phyloP scores from a whole-genome alignment of 2,113 vertebrate species.

The Callopanchax toddi region DNA sequence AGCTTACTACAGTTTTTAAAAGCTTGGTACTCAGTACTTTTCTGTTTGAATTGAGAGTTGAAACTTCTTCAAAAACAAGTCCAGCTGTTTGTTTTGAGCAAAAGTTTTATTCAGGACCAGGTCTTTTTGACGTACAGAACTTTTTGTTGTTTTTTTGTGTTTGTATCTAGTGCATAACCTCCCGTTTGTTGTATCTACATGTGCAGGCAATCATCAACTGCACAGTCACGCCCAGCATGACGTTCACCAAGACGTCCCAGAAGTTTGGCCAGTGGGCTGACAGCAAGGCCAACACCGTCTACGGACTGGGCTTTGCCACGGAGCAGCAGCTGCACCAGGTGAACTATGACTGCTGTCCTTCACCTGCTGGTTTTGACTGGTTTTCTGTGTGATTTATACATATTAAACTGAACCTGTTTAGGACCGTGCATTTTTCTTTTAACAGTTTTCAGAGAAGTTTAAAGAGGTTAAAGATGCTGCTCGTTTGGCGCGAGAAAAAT shows the following conservation, averaged over 20 bases:
- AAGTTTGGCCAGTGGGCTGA: slow-evolving; percentile 99
- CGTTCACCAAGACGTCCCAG: slow-evolving; percentile 96
- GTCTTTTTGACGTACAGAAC: too few relatives aligned
- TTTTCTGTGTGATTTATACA: neutral
- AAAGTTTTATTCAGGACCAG: too few relatives aligned
- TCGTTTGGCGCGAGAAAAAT: slow-evolving; percentile 90
- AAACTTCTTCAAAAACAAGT: too few relatives aligned
- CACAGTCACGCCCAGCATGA: slow-evolving; percentile 96
- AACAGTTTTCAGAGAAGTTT: slow-evolving; percentile 81
- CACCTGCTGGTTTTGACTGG: neutral
- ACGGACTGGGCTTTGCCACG: slow-evolving; percentile 92
- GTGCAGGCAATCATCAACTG: slow-evolving; percentile 96
- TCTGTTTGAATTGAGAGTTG: too few relatives aligned
- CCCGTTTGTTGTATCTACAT: slow-evolving; percentile 28
- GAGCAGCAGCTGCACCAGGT: slow-evolving; percentile 97
- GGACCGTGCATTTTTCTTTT: neutral
- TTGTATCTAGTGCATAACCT: neutral
- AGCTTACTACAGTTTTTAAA: too few relatives aligned
- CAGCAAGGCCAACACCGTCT: slow-evolving; percentile 95
- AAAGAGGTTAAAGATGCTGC: slow-evolving; percentile 92
- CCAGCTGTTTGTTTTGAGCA: too few relatives aligned
- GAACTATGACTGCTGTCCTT: slow-evolving; percentile 8
- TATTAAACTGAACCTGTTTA: neutral
- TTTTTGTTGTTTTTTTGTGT: too few relatives aligned
- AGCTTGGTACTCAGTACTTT: too few relatives aligned